Conservation (phyloP, 2,888 invertebrate genomes). For the Gandaritis pyraliata region DNA sequence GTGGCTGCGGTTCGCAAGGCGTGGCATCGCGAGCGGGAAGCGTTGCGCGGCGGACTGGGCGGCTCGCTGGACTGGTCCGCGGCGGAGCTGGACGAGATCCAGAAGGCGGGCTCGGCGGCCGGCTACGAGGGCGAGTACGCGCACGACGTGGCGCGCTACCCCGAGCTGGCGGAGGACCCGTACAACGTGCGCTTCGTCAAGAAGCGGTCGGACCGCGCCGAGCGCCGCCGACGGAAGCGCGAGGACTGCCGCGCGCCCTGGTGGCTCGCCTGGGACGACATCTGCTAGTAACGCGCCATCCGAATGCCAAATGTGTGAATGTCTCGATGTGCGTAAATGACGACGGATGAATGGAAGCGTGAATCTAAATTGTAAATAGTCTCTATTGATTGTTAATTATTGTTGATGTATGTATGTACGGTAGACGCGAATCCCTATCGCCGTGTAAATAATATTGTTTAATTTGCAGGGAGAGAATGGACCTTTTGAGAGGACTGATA, state of each 20-base stretch:
- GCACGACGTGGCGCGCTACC: conserved; percentile 94
- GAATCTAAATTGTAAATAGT: conserved; percentile 84
- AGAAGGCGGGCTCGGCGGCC: conserved; percentile 91
- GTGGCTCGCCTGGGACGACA: conserved; percentile 78
- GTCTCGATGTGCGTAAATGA: conserved; percentile 67
- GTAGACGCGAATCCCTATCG: conserved; percentile 84
- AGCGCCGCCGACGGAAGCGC: conserved; percentile 90
- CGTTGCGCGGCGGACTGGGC: conserved; percentile 90
- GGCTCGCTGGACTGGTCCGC: conserved; percentile 94
- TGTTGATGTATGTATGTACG: conserved; percentile 84
- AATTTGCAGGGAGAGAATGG: conserved; percentile 84
- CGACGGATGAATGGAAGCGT: conserved; percentile 70
- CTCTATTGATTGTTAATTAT: conserved; percentile 82
- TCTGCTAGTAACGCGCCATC: conserved; percentile 80
- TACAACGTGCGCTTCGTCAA: conserved; percentile 96
- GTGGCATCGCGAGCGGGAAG: conserved; percentile 96
- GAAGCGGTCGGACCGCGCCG: conserved; percentile 89
- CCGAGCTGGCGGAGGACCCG: conserved; percentile 97
- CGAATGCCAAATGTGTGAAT: conserved; percentile 81
- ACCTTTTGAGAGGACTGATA: conserved; percentile 85
- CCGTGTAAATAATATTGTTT: conserved; percentile 83
- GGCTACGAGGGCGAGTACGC: conserved; percentile 96
- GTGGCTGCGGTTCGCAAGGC: conserved; percentile 94
- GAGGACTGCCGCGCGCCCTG: conserved; percentile 77
- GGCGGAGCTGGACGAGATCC: conserved; percentile 94